These are phyloP conservation scores for Aphis gossypii DNA, from an alignment of 1,140 invertebrate genomes.

Conservation along the genomic window DNA sequence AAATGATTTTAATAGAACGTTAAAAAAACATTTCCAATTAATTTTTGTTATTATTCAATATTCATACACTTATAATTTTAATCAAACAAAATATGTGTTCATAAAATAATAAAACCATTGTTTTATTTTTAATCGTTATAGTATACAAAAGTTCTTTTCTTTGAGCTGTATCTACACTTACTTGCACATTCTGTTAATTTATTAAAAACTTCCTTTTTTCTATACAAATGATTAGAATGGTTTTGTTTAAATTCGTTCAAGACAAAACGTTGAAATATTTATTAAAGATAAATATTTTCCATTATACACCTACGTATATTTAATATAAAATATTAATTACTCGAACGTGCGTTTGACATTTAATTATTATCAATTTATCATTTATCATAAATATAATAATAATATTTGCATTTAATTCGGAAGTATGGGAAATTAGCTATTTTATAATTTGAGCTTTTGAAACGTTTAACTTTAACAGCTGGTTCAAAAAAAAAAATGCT, in stretches of 20 bases:
- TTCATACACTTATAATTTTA: background rate
- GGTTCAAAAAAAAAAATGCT: background rate
- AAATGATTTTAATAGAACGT: background rate
- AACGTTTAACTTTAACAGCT: background rate
- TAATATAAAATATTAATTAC: background rate
- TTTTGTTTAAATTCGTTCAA: background rate
- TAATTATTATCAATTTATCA: conserved; percentile 14
- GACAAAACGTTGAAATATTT: background rate
- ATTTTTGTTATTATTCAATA: background rate
- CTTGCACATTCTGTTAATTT: background rate
- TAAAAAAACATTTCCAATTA: background rate
- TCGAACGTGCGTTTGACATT: background rate
- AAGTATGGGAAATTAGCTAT: background rate
- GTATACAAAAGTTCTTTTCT: background rate
- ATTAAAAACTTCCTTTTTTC: background rate
- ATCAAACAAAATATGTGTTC: background rate
- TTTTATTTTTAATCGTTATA: background rate
- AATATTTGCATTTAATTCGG: background rate
- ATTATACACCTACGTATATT: too few relatives aligned
- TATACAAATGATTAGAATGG: background rate
- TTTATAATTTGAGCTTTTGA: background rate
- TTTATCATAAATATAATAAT: background rate
- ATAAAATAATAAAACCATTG: background rate
- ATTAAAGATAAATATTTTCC: too few relatives aligned
- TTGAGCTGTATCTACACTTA: background rate